These are phyloP conservation scores for Eumerus sabulonum DNA, from an alignment of 2,888 invertebrate genomes.

Conservation along the genomic window DNA sequence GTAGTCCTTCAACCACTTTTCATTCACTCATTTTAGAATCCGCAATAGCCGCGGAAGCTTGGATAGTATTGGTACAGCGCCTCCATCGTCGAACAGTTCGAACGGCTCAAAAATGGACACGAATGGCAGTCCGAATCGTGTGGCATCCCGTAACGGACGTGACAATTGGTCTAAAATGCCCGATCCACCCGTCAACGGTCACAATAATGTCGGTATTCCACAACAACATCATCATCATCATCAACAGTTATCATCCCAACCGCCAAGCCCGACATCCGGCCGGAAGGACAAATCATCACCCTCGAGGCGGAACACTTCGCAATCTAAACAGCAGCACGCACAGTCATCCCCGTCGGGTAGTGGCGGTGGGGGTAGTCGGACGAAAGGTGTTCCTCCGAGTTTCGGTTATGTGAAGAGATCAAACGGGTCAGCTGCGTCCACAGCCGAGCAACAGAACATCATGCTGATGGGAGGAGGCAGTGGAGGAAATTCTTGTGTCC, in stretches of 20 bases:
- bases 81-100: slow-evolving; percentile 76
- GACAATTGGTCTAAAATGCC: slow-evolving; percentile 79
- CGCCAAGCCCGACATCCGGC: slow-evolving; percentile 63
- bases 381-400: slow-evolving; percentile 89
- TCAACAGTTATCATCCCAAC: slow-evolving; percentile 70
- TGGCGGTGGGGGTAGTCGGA: slow-evolving; percentile 79
- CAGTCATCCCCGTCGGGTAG: slow-evolving; percentile 61
- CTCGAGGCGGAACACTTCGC: slow-evolving; percentile 76
- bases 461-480: slow-evolving; percentile 74
- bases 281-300: slow-evolving; percentile 78
- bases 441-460: slow-evolving; percentile 77
- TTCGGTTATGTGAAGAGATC: slow-evolving; percentile 91
- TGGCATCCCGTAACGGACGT: slow-evolving; percentile 75
- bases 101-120: slow-evolving; percentile 76
- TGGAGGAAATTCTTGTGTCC: slow-evolving; percentile 64
- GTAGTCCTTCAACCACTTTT: no score
- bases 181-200: slow-evolving; percentile 73
- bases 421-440: slow-evolving; percentile 81
- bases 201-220: slow-evolving; percentile 51
- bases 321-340: slow-evolving; percentile 64
- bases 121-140: slow-evolving; percentile 70
- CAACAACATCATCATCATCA: slow-evolving; percentile 61
- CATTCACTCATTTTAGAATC: slow-evolving; percentile 72
- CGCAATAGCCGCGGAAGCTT: slow-evolving; percentile 79
- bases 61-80: slow-evolving; percentile 78